phyloP scores from a whole-genome alignment of 2,113 vertebrate species.

The Pluvianellus socialis region DNA sequence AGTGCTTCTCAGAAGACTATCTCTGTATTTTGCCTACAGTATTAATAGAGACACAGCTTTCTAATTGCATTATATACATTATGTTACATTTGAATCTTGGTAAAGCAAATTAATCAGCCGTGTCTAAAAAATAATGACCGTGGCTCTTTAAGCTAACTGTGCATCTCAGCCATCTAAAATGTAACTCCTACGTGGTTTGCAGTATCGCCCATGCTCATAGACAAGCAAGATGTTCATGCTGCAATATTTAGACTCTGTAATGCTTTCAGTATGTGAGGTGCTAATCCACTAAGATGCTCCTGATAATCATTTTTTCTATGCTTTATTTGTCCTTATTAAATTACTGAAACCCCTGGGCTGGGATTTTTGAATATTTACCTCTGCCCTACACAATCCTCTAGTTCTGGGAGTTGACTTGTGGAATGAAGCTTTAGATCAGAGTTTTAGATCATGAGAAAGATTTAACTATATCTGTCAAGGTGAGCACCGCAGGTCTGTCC shows the following conservation, averaged over 20 bases:
- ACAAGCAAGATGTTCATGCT: conserved; percentile 30
- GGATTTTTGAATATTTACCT: not conserved
- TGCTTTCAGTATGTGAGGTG: conserved; percentile 23
- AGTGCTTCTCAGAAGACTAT: not conserved
- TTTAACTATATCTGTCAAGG: not conserved
- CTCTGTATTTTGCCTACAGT: not conserved
- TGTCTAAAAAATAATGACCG: conserved; percentile 44
- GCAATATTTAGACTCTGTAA: conserved; percentile 17
- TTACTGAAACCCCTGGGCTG: not conserved
- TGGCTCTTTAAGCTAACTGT: conserved; percentile 29
- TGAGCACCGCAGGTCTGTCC: not conserved
- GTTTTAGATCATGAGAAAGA: not conserved
- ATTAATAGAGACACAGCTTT: conserved; percentile 24
- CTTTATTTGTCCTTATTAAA: conserved; percentile 46
- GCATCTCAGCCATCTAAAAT: conserved; percentile 14
- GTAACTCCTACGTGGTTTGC: conserved; percentile 23
- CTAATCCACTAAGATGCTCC: conserved; percentile 13
- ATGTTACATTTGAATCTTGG: conserved; percentile 10
- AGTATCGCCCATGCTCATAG: not conserved
- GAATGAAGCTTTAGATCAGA: not conserved
- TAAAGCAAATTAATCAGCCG: conserved; percentile 29
- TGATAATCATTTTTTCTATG: conserved; percentile 48
- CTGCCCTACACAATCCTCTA: not conserved
- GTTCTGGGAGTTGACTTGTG: not conserved
- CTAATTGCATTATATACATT: conserved; percentile 64